Base-by-base conservation (phyloP, 2,888 invertebrate genomes). In the Caenorhabditis wallacei region DNA sequence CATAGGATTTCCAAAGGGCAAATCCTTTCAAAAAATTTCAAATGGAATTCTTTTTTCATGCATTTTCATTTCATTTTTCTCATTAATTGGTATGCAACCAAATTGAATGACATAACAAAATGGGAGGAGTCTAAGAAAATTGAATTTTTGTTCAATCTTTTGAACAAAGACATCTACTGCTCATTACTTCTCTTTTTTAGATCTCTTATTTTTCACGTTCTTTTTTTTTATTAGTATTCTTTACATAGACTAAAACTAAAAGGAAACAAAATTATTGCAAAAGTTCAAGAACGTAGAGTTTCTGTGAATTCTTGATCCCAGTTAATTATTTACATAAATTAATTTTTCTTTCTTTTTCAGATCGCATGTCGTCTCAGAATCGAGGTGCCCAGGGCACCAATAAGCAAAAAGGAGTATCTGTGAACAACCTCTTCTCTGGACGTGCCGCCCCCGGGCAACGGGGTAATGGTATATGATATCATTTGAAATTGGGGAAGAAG, bases 301-400 rank as follows among this genome's bases (percentile, higher is more conserved):
- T n/a, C n/a, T n/a, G n/a, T n/a, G n/a, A n/a, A n/a, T n/a, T n/a
- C n/a, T 30, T 30, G 30, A 30, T 30, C 30, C 30, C 43, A n/a
- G 22, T 43, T 0, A n/a, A 20, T n/a, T 37, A 30, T 30, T 30
- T 8, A 30, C 30, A 5, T 30, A 30, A 30, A 30, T 7, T 61
- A 59, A 40, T 13, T 40, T 5, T 13, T 11, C 40, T 2, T 13
- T 13, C 35, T 11, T 48, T 81, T 81, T 66, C 68, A 87, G 87
- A 71, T 85, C 85, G 84, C 79, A 87, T 87, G 87, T 87, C 87
- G 80, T 85, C 87, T 78, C 70, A 81, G 71, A 82, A 72, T 80
- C 78, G 84, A 87, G 88, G 91, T 88, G 90, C 90, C 87, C 78
- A 87, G 87, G 90, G 91, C 88, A 88, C 90, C 87, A 82, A 59